phyloP scores from a whole-genome alignment of 1,140 invertebrate genomes.

The Eufriesea mexicana region DNA sequence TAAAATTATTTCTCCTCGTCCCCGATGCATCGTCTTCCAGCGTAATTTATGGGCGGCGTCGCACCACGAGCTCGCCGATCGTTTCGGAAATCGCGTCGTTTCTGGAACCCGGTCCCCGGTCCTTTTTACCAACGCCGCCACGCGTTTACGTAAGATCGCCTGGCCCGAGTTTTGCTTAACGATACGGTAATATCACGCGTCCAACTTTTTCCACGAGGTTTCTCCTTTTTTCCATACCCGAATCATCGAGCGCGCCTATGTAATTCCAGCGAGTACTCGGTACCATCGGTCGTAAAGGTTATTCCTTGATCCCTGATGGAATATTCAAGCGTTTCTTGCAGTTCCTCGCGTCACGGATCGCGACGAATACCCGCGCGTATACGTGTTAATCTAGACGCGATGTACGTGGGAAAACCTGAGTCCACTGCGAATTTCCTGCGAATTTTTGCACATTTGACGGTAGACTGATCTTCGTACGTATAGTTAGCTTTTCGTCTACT shows the following conservation, averaged over 20 bases:
- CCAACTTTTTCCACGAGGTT: neutral
- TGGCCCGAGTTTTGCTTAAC: neutral
- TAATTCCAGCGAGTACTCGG: neutral
- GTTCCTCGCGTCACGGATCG: neutral
- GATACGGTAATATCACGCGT: neutral
- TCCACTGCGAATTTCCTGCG: too few relatives aligned
- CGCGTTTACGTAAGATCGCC: neutral
- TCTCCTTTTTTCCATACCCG: neutral
- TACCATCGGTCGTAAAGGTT: neutral
- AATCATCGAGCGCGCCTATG: neutral
- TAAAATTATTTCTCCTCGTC: slow-evolving; percentile 18
- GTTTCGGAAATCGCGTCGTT: slow-evolving; percentile 27
- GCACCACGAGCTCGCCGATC: neutral
- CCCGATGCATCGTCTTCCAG: neutral
- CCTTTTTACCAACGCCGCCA: neutral
- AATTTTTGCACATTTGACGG: too few relatives aligned
- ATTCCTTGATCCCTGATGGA: neutral
- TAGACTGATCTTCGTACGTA: too few relatives aligned
- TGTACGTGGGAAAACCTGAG: neutral
- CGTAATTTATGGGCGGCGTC: slow-evolving; percentile 15
- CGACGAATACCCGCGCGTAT: neutral
- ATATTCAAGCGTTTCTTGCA: slow-evolving; percentile 25
- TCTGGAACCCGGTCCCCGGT: neutral
- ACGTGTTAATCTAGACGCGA: neutral
- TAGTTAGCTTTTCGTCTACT: too few relatives aligned